Evolutionary conservation across 2,113 vertebrate species (phyloP).

Genomic region (Lycocorax pyrrhopterus): DNA sequence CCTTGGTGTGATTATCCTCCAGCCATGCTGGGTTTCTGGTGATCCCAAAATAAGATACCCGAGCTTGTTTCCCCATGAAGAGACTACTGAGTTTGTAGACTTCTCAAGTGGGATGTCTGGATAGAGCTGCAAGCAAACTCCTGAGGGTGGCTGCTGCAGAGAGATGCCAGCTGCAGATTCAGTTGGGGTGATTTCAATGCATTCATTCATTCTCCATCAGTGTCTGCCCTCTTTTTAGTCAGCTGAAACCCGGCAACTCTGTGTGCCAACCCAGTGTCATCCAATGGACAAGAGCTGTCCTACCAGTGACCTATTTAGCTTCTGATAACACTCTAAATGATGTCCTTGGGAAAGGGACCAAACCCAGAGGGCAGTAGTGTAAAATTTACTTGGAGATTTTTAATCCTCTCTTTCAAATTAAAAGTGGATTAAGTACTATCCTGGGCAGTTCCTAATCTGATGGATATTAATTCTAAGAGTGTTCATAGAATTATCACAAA

Average conservation of each 20-base stretch:
- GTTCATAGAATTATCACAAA: not conserved
- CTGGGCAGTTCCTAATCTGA: conserved; percentile 45
- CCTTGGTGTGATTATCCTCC: not conserved
- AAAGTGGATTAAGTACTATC: conserved; percentile 63
- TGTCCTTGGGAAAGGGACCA: conserved; percentile 3
- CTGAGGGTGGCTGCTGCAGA: not conserved
- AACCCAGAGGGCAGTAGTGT: not conserved
- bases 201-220: not conserved
- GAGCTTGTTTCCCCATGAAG: not conserved
- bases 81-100: not conserved
- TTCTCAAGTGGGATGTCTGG: not conserved
- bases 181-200: not conserved
- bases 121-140: not conserved
- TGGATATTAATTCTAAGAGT: not conserved
- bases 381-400: conserved; percentile 21
- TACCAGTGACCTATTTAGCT: not conserved
- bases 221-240: not conserved
- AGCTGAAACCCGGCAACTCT: not conserved
- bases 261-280: not conserved
- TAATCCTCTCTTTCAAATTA: conserved; percentile 55
- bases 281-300: not conserved
- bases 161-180: not conserved
- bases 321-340: not conserved
- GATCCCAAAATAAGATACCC: not conserved
- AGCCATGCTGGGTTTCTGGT: not conserved